phyloP scores from a whole-genome alignment of 2,888 invertebrate species.

The Siphlonurus alternatus region DNA sequence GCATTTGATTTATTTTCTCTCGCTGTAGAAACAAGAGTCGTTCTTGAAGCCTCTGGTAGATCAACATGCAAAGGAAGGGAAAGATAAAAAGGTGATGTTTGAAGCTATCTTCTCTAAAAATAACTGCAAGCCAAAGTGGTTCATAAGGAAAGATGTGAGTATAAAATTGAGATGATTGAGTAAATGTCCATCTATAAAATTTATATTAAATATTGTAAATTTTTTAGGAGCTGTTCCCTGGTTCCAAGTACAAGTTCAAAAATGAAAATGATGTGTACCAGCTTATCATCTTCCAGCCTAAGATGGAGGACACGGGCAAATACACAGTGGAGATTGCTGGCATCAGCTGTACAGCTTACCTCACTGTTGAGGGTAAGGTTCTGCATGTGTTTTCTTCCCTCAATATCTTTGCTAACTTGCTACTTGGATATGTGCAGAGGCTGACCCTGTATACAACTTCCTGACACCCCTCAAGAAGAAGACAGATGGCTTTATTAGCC shows the following conservation, averaged over 20 bases:
- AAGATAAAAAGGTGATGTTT: conserved; percentile 87
- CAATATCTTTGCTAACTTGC: background rate
- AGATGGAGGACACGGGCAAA: conserved; percentile 93
- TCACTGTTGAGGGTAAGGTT: conserved; percentile 70
- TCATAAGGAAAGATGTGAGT: conserved; percentile 82
- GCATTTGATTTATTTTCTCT: background rate
- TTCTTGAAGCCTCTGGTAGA: conserved; percentile 92
- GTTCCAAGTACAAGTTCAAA: conserved; percentile 92
- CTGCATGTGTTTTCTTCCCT: background rate
- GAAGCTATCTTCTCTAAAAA: conserved; percentile 92
- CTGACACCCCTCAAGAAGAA: conserved; percentile 78
- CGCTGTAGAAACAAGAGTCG: conserved; percentile 67
- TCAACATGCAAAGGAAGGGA: conserved; percentile 85
- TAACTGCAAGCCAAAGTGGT: conserved; percentile 88
- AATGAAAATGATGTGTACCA: conserved; percentile 83
- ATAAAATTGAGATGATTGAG: conserved; percentile 13
- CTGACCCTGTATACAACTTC: conserved; percentile 88
- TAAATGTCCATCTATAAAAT: background rate
- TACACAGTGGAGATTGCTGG: conserved; percentile 92
- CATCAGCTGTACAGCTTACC: conserved; percentile 69
- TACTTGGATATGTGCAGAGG: conserved; percentile 39
- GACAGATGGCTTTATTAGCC: conserved; percentile 74
- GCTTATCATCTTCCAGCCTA: conserved; percentile 75
- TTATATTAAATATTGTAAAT: background rate
- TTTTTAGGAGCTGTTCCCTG: conserved; percentile 77